A percentile compares a stretch with the other conserved stretches of the same genome.
Evolutionary conservation across 2,113 vertebrate species (phyloP).

Genomic region (Python bivittatus): DNA sequence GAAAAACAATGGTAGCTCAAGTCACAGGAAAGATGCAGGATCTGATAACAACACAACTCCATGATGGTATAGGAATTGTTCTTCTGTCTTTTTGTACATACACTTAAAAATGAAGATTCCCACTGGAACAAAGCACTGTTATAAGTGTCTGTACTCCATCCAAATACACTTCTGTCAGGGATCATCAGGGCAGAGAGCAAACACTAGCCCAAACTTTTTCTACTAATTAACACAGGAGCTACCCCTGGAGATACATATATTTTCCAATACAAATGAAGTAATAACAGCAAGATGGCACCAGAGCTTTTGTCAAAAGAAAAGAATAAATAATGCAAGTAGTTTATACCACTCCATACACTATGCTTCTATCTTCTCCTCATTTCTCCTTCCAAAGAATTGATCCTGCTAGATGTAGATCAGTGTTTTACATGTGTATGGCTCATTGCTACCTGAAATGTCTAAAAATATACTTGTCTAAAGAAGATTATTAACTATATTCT

Average conservation of each 20-base stretch:
- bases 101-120: slow-evolving; percentile 1
- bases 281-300: neutral
- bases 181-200: slow-evolving; percentile 32
- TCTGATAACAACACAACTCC: neutral
- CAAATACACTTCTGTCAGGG: slow-evolving; percentile 5
- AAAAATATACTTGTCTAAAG: neutral
- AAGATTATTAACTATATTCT: neutral
- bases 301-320: slow-evolving; percentile 30
- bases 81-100: neutral
- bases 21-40: slow-evolving; percentile 7
- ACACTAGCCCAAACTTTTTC: slow-evolving; percentile 7
- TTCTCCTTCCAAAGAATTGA: neutral
- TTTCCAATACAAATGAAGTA: neutral
- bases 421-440: neutral
- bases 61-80: neutral
- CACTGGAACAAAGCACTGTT: neutral
- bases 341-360: neutral
- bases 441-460: neutral
- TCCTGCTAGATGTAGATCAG: neutral
- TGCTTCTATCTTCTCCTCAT: neutral
- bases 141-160: neutral
- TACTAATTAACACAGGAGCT: slow-evolving; percentile 30
- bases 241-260: neutral
- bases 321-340: neutral
- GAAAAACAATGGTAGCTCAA: neutral